Conservation (phyloP, 2,113 vertebrate genomes). For the Anoplopoma fimbria region DNA sequence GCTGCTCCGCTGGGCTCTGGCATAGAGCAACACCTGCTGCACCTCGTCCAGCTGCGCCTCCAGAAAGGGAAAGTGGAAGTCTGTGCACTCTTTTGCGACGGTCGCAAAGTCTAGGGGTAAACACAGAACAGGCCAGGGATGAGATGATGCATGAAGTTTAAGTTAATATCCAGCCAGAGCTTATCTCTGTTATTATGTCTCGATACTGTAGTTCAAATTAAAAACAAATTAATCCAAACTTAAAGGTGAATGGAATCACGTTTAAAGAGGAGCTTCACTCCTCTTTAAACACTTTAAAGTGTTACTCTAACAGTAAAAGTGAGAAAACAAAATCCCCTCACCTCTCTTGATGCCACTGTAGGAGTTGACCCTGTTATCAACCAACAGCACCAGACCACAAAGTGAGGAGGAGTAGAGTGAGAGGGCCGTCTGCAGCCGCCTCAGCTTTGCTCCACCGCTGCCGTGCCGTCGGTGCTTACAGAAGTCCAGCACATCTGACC, state of each 20-base stretch:
- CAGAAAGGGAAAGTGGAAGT: conserved; percentile 94
- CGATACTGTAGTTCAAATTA: neutral
- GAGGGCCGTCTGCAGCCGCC: conserved; percentile 93
- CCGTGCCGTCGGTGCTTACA: conserved; percentile 93
- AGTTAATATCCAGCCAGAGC: neutral
- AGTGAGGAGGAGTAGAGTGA: conserved; percentile 96
- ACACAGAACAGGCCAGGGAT: neutral
- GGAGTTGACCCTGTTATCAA: conserved; percentile 97
- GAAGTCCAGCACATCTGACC: conserved; percentile 93
- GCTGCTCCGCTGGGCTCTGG: conserved; percentile 90
- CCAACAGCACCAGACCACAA: conserved; percentile 93
- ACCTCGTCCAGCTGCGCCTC: conserved; percentile 94
- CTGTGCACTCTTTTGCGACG: conserved; percentile 94
- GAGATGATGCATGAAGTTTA: neutral
- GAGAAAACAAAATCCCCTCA: conserved; percentile 55
- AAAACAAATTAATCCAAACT: neutral
- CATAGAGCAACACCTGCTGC: conserved; percentile 96
- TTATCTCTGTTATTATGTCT: neutral
- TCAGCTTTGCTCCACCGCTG: conserved; percentile 91
- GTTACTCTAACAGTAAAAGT: neutral
- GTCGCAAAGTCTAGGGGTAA: conserved; percentile 91
- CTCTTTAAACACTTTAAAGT: neutral
- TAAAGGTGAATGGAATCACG: neutral
- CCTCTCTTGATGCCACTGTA: conserved; percentile 98
- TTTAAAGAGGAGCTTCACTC: neutral